These are phyloP conservation scores for Calosoma granatense DNA, from an alignment of 1,140 invertebrate genomes.

Conservation along the genomic window DNA sequence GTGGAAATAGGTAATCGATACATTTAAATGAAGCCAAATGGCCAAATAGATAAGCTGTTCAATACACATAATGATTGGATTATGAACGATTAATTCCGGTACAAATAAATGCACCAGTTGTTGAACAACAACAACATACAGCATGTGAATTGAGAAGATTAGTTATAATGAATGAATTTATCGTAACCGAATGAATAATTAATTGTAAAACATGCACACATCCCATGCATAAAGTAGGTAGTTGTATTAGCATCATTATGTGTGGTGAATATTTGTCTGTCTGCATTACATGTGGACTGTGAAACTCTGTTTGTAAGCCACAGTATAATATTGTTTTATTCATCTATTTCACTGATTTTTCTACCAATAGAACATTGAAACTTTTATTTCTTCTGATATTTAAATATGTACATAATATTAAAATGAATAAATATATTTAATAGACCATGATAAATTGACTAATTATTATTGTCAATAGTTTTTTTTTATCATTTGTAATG, in stretches of 20 bases:
- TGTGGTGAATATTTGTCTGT: background rate
- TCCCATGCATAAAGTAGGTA: background rate
- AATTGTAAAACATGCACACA: background rate
- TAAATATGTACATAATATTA: too few relatives aligned
- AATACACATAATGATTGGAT: background rate
- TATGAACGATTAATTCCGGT: background rate
- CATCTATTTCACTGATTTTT: background rate
- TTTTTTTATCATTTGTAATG: too few relatives aligned
- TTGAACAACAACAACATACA: background rate
- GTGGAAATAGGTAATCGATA: background rate
- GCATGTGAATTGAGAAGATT: background rate
- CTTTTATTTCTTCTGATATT: too few relatives aligned
- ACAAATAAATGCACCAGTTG: background rate
- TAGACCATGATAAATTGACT: too few relatives aligned
- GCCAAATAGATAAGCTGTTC: background rate
- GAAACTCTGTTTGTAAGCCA: too few relatives aligned
- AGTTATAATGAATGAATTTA: background rate
- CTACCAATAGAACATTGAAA: background rate
- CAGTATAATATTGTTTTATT: background rate
- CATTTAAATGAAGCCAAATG: background rate
- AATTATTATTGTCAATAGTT: too few relatives aligned
- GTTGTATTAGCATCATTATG: background rate
- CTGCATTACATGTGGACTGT: too few relatives aligned
- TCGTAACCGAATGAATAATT: background rate
- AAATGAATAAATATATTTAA: too few relatives aligned